These are phyloP conservation scores for Stichopus horrens DNA, from an alignment of 53 echinoderm and acorn worm species.

Conservation along the genomic window DNA sequence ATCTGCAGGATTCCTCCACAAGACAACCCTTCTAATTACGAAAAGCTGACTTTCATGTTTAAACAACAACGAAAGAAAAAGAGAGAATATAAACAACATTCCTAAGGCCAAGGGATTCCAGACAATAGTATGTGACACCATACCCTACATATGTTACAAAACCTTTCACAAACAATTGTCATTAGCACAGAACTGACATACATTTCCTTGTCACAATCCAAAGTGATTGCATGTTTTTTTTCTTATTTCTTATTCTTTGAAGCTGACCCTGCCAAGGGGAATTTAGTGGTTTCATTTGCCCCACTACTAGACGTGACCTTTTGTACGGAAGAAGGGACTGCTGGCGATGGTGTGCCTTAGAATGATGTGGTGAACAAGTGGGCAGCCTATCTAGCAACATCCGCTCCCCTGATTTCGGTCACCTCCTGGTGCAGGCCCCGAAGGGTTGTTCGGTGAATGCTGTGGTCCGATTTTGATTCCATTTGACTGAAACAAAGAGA, in stretches of 20 bases:
- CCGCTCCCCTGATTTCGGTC: conserved; percentile 73
- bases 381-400: conserved; percentile 70
- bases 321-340: conserved; percentile 25
- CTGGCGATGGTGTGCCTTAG: conserved; percentile 32
- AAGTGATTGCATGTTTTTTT: neutral
- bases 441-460: conserved; percentile 88
- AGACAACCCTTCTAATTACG: neutral
- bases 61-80: neutral
- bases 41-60: neutral
- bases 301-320: neutral
- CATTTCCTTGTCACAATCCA: neutral
- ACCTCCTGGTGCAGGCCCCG: conserved; percentile 80
- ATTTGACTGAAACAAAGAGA: conserved; percentile 68
- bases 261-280: neutral
- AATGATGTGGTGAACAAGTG: neutral
- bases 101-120: conserved; percentile 1
- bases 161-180: conserved; percentile 4
- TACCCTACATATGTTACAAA: neutral
- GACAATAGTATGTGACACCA: neutral
- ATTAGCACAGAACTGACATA: neutral
- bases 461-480: conserved; percentile 98
- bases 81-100: neutral
- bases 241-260: neutral
- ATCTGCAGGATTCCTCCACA: neutral
- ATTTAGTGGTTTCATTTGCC: neutral